phyloP scores from a whole-genome alignment of 2,888 invertebrate genomes.

The Drosophila lacicola region DNA sequence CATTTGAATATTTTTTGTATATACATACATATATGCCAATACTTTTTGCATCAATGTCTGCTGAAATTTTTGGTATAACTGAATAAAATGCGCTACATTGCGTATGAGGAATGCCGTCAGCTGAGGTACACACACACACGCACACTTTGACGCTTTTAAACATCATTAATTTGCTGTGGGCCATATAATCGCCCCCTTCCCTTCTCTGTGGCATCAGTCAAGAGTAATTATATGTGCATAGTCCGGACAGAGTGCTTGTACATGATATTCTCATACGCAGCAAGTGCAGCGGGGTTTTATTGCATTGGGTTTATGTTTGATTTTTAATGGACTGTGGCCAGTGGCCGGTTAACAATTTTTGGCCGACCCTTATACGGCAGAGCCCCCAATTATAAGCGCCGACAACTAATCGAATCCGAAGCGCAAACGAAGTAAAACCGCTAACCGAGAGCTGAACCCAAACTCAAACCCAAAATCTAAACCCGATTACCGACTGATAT shows the following conservation, averaged over 20 bases:
- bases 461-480: background rate
- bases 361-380: conserved; percentile 23
- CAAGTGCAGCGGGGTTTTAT: background rate
- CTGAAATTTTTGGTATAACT: conserved; percentile 44
- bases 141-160: conserved; percentile 51
- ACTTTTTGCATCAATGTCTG: conserved; percentile 41
- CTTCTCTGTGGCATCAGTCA: conserved; percentile 29
- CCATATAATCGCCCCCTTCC: conserved; percentile 9
- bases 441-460: no score
- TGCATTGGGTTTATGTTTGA: conserved; percentile 11
- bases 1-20: conserved; percentile 10
- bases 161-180: conserved; percentile 71
- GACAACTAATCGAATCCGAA: conserved; percentile 18
- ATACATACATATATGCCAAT: conserved; percentile 33
- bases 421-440: background rate
- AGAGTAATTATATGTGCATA: conserved; percentile 68
- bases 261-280: conserved; percentile 26
- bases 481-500: conserved; percentile 1
- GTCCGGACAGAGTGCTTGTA: conserved; percentile 20
- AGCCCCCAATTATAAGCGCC: conserved; percentile 43
- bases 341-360: conserved; percentile 55
- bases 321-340: conserved; percentile 69
- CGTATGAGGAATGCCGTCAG: conserved; percentile 69
- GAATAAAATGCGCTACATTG: conserved; percentile 63
- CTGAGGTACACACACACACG: conserved; percentile 3